A percentile compares a stretch with the other conserved stretches of the same genome.
phyloP scores from a whole-genome alignment of 2,797 vertebrate species.

The Tragelaphus eurycerus region DNA sequence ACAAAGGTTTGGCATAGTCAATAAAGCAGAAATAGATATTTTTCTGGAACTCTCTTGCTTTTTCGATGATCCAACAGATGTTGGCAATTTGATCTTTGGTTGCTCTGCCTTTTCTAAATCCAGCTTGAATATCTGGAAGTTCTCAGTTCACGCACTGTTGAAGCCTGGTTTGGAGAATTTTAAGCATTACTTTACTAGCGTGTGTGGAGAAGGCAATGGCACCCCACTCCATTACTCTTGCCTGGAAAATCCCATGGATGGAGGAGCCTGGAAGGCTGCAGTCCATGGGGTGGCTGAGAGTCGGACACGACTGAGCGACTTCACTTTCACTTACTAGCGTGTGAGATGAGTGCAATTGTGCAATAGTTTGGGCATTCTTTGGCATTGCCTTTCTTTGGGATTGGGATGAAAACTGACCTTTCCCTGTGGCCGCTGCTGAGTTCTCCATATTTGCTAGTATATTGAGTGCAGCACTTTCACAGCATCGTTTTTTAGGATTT shows the following conservation, averaged over 20 bases:
- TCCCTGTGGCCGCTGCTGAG: not conserved
- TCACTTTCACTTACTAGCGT: too few species aligned
- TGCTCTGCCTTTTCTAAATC: not conserved
- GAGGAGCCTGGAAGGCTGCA: too few species aligned
- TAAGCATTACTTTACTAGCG: not conserved
- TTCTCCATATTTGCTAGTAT: not conserved
- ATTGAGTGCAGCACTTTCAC: not conserved
- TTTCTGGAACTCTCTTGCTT: not conserved
- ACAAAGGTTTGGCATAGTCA: too few species aligned
- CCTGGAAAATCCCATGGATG: too few species aligned
- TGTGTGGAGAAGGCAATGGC: not conserved
- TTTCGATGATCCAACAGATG: not conserved
- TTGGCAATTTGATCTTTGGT: not conserved
- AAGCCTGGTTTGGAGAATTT: not conserved
- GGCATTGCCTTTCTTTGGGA: not conserved
- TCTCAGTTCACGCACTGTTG: accelerated
- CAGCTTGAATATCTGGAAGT: not conserved
- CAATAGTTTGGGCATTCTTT: not conserved
- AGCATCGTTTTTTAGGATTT: not conserved
- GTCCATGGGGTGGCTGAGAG: too few species aligned
- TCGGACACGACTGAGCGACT: too few species aligned
- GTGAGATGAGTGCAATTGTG: not conserved
- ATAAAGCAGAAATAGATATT: not conserved
- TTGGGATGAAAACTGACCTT: not conserved
- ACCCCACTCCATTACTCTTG: too few species aligned